Conservation (phyloP, 1,140 invertebrate genomes). For the Magallana ariakensis region DNA sequence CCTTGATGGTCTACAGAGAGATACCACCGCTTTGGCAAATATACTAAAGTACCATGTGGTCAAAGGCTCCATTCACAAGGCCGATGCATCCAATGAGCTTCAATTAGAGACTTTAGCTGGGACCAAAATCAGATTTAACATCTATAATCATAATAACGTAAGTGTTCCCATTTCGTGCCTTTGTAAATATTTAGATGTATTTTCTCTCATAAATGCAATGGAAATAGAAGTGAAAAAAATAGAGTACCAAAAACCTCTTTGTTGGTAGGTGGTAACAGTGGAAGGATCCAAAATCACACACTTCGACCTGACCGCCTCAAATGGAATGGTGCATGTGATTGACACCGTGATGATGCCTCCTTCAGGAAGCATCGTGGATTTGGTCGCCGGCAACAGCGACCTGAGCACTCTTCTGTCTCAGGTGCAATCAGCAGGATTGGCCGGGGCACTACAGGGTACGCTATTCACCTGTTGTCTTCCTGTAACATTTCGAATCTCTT, state of each 20-base stretch:
- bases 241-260: neutral
- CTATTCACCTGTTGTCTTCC: no score
- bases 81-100: slow-evolving; percentile 57
- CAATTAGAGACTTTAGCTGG: slow-evolving; percentile 53
- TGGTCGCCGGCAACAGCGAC: slow-evolving; percentile 53
- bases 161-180: neutral
- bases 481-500: neutral
- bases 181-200: no score
- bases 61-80: slow-evolving; percentile 44
- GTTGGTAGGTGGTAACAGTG: slow-evolving; percentile 53
- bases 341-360: slow-evolving; percentile 64
- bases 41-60: slow-evolving; percentile 89
- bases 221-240: neutral
- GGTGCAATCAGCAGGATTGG: slow-evolving; percentile 56
- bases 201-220: no score
- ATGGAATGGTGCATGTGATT: slow-evolving; percentile 59
- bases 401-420: slow-evolving; percentile 57
- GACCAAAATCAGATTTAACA: slow-evolving; percentile 55
- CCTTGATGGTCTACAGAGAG: slow-evolving; percentile 82
- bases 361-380: slow-evolving; percentile 60
- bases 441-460: slow-evolving; percentile 56
- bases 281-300: slow-evolving; percentile 58
- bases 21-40: slow-evolving; percentile 84
- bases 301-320: slow-evolving; percentile 54
- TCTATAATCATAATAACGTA: slow-evolving; percentile 58